Evolutionary conservation across 2,113 vertebrate genomes (phyloP).

Genomic region (Archocentrus centrarchus): DNA sequence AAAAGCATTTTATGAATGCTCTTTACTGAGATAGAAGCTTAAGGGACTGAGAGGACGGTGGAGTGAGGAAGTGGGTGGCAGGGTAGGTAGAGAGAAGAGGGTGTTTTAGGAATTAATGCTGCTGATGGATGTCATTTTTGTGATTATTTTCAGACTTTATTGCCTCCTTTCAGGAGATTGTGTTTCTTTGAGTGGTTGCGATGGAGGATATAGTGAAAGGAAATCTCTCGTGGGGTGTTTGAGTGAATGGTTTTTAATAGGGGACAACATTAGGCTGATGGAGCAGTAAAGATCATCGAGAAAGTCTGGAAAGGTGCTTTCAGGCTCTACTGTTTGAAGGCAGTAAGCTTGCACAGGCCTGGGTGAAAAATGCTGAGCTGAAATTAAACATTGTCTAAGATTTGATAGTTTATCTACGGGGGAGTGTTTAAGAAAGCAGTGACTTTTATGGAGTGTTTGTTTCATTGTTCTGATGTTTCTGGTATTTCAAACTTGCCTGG

Average conservation of each 20-base stretch:
- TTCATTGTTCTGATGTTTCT: background rate
- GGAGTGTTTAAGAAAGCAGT: background rate
- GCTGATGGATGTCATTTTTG: constrained; percentile 53
- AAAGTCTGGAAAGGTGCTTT: constrained; percentile 21
- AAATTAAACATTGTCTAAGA: background rate
- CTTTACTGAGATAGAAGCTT: constrained; percentile 59
- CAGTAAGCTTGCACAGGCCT: background rate
- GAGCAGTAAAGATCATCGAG: constrained; percentile 19
- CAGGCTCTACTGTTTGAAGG: background rate
- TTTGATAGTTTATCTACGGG: background rate
- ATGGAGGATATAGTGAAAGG: constrained; percentile 4
- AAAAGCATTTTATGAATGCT: constrained; percentile 73
- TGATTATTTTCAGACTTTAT: constrained; percentile 39
- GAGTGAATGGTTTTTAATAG: constrained; percentile 25
- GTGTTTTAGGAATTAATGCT: constrained; percentile 53
- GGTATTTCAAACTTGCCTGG: background rate
- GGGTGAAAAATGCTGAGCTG: background rate
- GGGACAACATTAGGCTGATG: constrained; percentile 47
- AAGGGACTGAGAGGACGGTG: constrained; percentile 37
- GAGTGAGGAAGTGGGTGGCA: background rate
- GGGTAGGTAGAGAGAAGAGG: background rate
- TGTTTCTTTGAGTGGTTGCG: constrained; percentile 20
- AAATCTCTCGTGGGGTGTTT: constrained; percentile 18
- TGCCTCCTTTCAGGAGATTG: constrained; percentile 46
- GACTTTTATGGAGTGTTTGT: background rate